These are phyloP conservation scores for Deilephila porcellus DNA, from an alignment of 2,888 invertebrate genomes.

Conservation along the genomic window DNA sequence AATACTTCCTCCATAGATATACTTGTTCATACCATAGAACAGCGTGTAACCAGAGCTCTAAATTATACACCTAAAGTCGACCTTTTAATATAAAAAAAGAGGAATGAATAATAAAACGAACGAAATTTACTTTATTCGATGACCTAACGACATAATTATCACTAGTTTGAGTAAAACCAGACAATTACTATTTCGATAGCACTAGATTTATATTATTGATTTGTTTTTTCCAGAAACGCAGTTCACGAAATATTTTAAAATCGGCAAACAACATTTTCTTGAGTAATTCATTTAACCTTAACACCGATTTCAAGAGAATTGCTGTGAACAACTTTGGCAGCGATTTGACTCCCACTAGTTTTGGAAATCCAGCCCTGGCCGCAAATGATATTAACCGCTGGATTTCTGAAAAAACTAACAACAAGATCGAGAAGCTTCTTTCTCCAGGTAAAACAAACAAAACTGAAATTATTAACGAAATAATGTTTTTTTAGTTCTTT, in stretches of 20 bases:
- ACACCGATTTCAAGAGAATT: constrained; percentile 58
- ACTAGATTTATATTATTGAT: background rate
- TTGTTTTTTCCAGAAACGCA: constrained; percentile 62
- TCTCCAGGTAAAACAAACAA: constrained; percentile 75
- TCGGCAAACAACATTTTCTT: constrained; percentile 72
- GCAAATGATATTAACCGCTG: constrained; percentile 88
- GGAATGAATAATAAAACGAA: too few relatives aligned
- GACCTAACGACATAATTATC: too few relatives aligned
- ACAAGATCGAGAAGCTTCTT: constrained; percentile 86
- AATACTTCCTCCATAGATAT: too few relatives aligned
- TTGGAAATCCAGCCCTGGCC: constrained; percentile 73
- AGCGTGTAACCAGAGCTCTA: too few relatives aligned
- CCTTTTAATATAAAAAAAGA: too few relatives aligned
- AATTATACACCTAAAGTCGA: too few relatives aligned
- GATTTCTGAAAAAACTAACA: constrained; percentile 87
- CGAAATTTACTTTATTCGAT: too few relatives aligned
- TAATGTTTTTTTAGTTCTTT: too few relatives aligned
- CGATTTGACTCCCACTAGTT: constrained; percentile 84
- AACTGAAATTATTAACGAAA: too few relatives aligned
- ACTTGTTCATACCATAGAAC: too few relatives aligned
- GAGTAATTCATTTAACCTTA: constrained; percentile 61
- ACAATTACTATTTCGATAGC: constrained; percentile 2
- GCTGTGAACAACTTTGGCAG: constrained; percentile 79
- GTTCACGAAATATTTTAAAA: constrained; percentile 63
- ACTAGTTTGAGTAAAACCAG: too few relatives aligned